Percentiles rank a stretch among this genome's conserved stretches.
phyloP scores from a whole-genome alignment of 2,797 vertebrate genomes.

The Muscicapa comitata region DNA sequence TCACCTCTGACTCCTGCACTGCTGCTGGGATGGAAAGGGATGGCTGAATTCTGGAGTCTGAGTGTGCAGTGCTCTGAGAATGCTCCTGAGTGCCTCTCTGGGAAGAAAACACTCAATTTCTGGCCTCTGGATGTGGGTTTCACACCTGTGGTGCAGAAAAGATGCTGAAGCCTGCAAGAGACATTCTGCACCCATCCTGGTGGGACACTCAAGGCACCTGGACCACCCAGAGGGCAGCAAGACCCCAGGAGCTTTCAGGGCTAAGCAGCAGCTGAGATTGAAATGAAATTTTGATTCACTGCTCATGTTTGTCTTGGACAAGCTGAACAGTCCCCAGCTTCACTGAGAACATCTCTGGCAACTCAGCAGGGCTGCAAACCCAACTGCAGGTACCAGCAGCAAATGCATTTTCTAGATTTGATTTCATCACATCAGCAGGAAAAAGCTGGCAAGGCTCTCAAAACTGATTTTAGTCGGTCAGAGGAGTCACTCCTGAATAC shows the following conservation, averaged over 20 bases:
- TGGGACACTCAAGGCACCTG: neutral
- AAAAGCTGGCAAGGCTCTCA: neutral
- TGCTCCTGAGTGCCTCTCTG: neutral
- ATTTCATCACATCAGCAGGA: neutral
- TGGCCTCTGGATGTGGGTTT: neutral
- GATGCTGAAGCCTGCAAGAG: neutral
- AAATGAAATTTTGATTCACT: neutral
- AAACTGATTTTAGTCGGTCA: neutral
- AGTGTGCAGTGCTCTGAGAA: neutral
- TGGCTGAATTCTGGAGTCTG: neutral
- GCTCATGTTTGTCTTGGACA: neutral
- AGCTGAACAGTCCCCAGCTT: neutral
- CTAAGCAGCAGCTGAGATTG: neutral
- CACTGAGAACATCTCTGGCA: neutral
- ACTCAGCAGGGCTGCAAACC: fast-evolving
- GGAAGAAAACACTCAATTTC: neutral
- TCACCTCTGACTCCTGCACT: neutral
- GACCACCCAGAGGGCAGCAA: neutral
- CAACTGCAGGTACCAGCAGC: neutral
- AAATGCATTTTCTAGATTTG: fast-evolving
- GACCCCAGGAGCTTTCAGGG: neutral
- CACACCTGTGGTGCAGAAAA: fast-evolving
- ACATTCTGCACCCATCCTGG: neutral
- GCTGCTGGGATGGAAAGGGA: neutral
- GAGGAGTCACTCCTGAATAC: neutral